phyloP scores from a whole-genome alignment of 2,113 vertebrate genomes.

The Seriola rivoliana region DNA sequence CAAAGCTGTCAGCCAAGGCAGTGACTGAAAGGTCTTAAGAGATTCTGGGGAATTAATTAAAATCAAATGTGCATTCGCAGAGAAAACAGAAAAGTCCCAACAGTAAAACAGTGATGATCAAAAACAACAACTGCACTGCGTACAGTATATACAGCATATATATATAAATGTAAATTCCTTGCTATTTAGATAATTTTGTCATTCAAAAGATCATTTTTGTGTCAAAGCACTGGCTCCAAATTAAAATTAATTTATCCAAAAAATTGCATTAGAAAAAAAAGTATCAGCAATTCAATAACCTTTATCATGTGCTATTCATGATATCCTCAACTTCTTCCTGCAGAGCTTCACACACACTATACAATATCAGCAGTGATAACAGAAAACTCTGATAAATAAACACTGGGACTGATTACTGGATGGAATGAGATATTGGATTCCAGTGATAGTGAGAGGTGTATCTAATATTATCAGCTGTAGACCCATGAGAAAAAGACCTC shows the following conservation, averaged over 20 bases:
- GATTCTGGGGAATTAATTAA: constrained; percentile 28
- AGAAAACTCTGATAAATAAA: constrained; percentile 27
- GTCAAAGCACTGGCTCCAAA: neutral
- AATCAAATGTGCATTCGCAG: constrained; percentile 24
- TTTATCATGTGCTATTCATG: constrained; percentile 7
- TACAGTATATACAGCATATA: too few species aligned
- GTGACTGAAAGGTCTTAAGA: constrained; percentile 34
- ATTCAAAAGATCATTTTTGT: neutral
- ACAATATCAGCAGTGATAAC: neutral
- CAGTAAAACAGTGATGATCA: neutral
- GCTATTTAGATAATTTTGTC: too few species aligned
- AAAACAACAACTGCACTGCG: neutral
- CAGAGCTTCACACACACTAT: constrained; percentile 15
- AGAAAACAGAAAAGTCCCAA: constrained; percentile 1
- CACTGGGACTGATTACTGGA: neutral
- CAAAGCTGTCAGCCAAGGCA: constrained; percentile 35
- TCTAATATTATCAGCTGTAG: constrained; percentile 8
- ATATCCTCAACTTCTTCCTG: neutral
- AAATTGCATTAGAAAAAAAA: neutral
- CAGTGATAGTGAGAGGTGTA: neutral
- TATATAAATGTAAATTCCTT: too few species aligned
- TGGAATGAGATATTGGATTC: constrained; percentile 13
- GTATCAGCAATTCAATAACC: neutral
- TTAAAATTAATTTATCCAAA: neutral
- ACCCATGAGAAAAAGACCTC: neutral